Conservation (phyloP, 2,888 invertebrate genomes). For the Noctua janthe region DNA sequence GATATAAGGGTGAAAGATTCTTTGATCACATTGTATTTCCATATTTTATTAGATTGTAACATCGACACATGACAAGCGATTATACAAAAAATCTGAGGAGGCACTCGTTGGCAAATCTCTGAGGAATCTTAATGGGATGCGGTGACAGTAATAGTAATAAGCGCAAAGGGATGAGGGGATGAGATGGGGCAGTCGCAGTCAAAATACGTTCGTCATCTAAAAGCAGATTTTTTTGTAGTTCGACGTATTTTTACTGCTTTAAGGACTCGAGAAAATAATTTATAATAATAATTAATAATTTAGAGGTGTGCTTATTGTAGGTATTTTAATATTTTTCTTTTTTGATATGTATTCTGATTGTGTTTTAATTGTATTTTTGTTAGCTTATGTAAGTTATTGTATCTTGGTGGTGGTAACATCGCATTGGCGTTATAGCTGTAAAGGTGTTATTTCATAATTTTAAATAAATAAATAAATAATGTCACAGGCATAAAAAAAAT, state of each 20-base stretch:
- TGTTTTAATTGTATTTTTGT: too few species aligned
- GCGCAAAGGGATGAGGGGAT: slow-evolving; percentile 76
- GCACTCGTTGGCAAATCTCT: slow-evolving; percentile 70
- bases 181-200: not conserved
- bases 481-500: not conserved
- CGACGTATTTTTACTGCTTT: not conserved
- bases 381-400: too few species aligned
- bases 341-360: too few species aligned
- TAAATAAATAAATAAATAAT: too few species aligned
- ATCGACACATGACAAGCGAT: slow-evolving; percentile 39
- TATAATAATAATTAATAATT: too few species aligned
- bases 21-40: slow-evolving; percentile 58
- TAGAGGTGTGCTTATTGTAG: too few species aligned
- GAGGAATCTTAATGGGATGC: slow-evolving; percentile 76
- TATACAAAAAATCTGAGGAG: slow-evolving; percentile 23
- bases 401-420: too few species aligned
- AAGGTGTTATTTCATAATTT: too few species aligned
- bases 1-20: slow-evolving; percentile 3
- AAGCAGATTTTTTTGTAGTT: not conserved
- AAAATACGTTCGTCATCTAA: not conserved
- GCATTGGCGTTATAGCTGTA: too few species aligned
- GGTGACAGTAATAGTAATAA: slow-evolving; percentile 80
- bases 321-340: too few species aligned
- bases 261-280: too few species aligned
- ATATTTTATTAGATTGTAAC: slow-evolving; percentile 58